Evolutionary conservation across 2,113 vertebrate species (phyloP).

Genomic region (Mus pahari): DNA sequence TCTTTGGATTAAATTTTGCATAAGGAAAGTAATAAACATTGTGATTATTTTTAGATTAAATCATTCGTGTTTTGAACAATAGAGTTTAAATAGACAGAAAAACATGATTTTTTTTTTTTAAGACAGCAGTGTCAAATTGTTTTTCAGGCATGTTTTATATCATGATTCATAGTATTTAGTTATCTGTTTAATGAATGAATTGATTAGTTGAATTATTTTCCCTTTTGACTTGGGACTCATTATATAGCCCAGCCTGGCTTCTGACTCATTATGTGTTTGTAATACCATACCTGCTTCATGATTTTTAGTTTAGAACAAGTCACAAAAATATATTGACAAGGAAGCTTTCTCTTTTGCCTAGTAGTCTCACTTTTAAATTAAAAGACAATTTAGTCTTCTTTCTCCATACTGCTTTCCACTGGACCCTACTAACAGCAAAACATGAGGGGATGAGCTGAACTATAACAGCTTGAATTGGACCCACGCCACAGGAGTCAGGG

Average conservation of each 20-base stretch:
- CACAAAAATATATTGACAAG: not conserved
- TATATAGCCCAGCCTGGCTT: not conserved
- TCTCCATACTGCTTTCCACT: not conserved
- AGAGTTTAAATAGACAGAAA: constrained; percentile 46
- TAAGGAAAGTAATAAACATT: constrained; percentile 22
- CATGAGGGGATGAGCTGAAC: not conserved
- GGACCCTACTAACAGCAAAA: not conserved
- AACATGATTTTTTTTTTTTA: not conserved
- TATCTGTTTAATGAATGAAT: not conserved
- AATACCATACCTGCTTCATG: rapidly evolving
- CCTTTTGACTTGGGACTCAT: not conserved
- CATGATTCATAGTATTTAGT: not conserved
- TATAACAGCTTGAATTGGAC: not conserved
- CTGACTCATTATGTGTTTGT: not conserved
- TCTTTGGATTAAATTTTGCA: constrained; percentile 50
- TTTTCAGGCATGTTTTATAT: not conserved
- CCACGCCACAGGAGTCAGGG: too few relatives aligned
- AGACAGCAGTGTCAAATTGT: constrained; percentile 6
- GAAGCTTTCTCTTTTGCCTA: not conserved
- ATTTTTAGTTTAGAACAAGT: constrained; percentile 14
- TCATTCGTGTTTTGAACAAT: constrained; percentile 54
- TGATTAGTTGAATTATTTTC: too few relatives aligned
- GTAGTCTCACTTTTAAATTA: not conserved
- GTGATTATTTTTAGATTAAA: constrained; percentile 56
- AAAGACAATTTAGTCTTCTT: not conserved